Conservation (phyloP, 2,113 vertebrate species). For the Maylandia zebra region DNA sequence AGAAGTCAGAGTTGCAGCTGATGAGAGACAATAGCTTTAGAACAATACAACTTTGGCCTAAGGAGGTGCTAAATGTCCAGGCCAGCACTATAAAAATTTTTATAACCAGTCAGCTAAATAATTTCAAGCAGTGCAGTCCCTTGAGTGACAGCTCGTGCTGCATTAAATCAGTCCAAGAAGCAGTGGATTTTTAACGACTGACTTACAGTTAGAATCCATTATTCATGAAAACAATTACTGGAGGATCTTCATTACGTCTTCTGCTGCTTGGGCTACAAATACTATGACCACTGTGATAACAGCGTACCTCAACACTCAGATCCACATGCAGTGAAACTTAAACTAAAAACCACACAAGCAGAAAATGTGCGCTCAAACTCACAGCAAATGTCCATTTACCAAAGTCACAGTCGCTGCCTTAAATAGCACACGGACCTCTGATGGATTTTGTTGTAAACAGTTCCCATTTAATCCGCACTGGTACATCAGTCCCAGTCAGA, state of each 20-base stretch:
- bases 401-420: background rate
- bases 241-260: background rate
- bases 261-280: background rate
- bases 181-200: background rate
- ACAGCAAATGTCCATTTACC: background rate
- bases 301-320: background rate
- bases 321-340: background rate
- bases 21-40: background rate
- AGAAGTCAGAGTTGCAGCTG: background rate
- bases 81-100: accelerated
- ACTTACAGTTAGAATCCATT: background rate
- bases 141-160: background rate
- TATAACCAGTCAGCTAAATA: background rate
- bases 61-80: background rate
- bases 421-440: background rate
- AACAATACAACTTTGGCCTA: background rate
- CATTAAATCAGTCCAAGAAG: background rate
- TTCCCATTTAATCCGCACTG: background rate
- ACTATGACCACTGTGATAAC: background rate
- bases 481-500: background rate
- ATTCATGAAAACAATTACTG: background rate
- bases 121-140: background rate
- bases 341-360: background rate
- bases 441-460: background rate
- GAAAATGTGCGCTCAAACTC: background rate